Base-by-base conservation (phyloP, 2,888 invertebrate species). In the Eudasyphora cyanicolor region DNA sequence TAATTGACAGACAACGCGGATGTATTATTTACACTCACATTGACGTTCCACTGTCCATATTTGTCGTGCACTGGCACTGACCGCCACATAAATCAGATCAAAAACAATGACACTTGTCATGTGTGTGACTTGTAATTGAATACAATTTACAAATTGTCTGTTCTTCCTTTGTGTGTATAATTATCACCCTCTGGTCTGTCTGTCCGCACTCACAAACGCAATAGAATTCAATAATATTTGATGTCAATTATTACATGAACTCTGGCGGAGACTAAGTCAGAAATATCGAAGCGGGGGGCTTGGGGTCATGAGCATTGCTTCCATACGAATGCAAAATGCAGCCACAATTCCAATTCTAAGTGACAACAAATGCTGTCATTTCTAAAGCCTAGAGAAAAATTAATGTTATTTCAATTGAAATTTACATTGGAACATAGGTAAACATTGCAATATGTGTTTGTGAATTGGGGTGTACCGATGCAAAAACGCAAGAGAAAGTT, bases 241-340 rank as follows among this genome's bases (percentile, higher is more conserved):
- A 76, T 79, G 82, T 79, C 82, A 82, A 79, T 79, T 82, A 67
- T 60, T 35, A 42, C 38, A 79, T 82, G 73, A 79, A 79, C 76
- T 60, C 76, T 62, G 17, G 14, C 35, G 35, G 35, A 2, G 12
- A 38, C 38, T 38, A n/a, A n/a, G n/a, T n/a, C n/a, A n/a, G n/a
- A n/a, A n/a, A n/a, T n/a, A n/a, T n/a, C n/a, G 57, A 2, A 17
- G 49, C 27, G 27, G 17, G 49, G 49, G 49, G 49, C 17, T 49
- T 49, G 49, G 4, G 49, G 49, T 17, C 17, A 4, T 49, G 49
- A 17, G n/a, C 49, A 49, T 5, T 49, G n/a, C n/a, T n/a, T n/a
- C n/a, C 49, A 19, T 17, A 5, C 49, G 19, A 19, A 19, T 49
- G 27, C 8, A 5, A 10, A 27, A 14, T 57, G 12, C 27, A 12